Evolutionary conservation across 2,797 vertebrate genomes (phyloP), one percentile per base, ranked within the genome.

Genomic region (Nannoperca obscura): DNA sequence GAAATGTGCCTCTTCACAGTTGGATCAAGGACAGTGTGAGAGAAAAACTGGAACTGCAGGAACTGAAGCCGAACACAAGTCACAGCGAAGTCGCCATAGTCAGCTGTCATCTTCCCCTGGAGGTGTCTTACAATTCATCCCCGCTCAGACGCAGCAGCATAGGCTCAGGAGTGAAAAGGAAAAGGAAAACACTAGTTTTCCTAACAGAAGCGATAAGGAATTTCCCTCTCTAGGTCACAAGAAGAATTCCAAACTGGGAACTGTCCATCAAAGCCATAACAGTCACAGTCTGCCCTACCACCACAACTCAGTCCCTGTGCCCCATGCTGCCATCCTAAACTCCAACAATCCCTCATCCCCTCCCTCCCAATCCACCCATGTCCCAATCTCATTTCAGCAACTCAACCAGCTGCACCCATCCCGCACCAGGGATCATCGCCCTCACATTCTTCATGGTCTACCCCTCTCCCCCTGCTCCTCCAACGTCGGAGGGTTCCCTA

Each of bases 181-280:
- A 53, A 91, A 88, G 53, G 91, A 95, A 66, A 92, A 90, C 63
- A 12, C 83, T 3, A 86, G 82, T 78, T 90, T 87, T 81, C 71
- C 70, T 0, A 86, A 81, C 71, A 89, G 78, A 84, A 46, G 77
- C 5, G 78, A 92, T 22, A 90, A 88, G 40, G 88, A 93, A 58
- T 91, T 93, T 81, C 78, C 91, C 66, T 92, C 89, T 64, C 57
- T 92, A 67, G 88, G 89, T 87, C 90, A 92, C 86, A 96, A 93
- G 82, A 94, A 95, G 76, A 94, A 87, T 83, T 93, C 94, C 92
- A 95, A 95, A 93, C 95, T 95, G 90, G 92, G 95, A 92, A 89
- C 93, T 47, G 86, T 89, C 77, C 92, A 93, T 78, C 94, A 95
- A 86, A 89, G 86, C 84, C 94, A 93, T 84, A 92, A 92, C 5